Conservation (phyloP, 2,888 invertebrate genomes). For the Argynnis bischoffii region DNA sequence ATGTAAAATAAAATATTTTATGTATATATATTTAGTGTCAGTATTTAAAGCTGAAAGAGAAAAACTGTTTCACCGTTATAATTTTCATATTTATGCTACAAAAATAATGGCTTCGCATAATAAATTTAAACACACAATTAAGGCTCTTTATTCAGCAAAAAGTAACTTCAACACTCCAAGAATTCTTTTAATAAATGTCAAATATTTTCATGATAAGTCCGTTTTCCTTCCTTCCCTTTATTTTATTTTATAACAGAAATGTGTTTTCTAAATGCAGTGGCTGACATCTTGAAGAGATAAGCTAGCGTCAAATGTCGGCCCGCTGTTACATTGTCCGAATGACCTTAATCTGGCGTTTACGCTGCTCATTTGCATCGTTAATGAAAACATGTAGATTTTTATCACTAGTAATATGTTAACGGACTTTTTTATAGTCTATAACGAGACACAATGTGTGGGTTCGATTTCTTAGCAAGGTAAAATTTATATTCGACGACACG, state of each 20-base stretch:
- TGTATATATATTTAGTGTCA: too few relatives aligned
- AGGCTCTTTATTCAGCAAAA: conserved; percentile 1
- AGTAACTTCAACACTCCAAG: not conserved
- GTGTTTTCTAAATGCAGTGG: conserved; percentile 56
- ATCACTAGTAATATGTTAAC: not conserved
- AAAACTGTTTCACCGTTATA: too few relatives aligned
- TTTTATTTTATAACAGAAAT: conserved; percentile 25
- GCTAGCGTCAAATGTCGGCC: conserved; percentile 54
- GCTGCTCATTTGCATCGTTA: conserved; percentile 54
- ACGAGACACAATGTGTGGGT: too few relatives aligned
- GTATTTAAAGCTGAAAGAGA: too few relatives aligned
- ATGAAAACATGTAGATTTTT: conserved; percentile 43
- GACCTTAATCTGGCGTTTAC: conserved; percentile 67
- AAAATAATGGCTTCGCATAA: not conserved
- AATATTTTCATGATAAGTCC: conserved; percentile 20
- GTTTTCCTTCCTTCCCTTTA: conserved; percentile 13
- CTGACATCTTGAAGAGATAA: conserved; percentile 62
- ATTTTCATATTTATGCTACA: not conserved
- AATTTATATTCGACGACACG: too few relatives aligned
- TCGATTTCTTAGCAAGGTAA: too few relatives aligned
- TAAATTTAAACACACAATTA: not conserved
- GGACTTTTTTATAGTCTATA: not conserved
- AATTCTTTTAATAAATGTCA: conserved; percentile 9
- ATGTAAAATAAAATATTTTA: too few relatives aligned
- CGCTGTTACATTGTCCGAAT: conserved; percentile 60